phyloP scores from a whole-genome alignment of 2,113 vertebrate genomes.

The Ariopsis seemanni region DNA sequence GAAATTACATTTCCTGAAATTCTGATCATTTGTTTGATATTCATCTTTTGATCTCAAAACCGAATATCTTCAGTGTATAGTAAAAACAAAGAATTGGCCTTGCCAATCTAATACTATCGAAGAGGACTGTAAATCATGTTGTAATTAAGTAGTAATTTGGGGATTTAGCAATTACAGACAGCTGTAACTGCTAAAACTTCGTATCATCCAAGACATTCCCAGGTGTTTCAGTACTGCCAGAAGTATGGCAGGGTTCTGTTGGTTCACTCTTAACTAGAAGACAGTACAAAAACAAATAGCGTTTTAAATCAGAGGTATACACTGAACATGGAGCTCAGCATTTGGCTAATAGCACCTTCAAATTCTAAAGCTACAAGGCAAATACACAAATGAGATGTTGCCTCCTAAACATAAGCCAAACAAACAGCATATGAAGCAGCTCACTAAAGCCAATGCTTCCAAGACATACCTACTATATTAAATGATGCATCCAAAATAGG shows the following conservation, averaged over 20 bases:
- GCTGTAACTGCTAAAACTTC: not conserved
- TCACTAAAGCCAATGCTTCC: slow-evolving; percentile 10
- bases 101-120: not conserved
- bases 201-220: not conserved
- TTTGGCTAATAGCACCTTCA: not conserved
- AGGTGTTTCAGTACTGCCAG: not conserved
- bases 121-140: not conserved
- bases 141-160: not conserved
- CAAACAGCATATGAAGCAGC: too few species aligned
- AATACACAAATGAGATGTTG: slow-evolving; percentile 27
- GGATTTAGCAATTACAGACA: not conserved
- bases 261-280: not conserved
- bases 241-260: not conserved
- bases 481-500: slow-evolving; percentile 32
- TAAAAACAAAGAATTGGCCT: not conserved
- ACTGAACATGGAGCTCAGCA: slow-evolving; percentile 15
- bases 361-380: slow-evolving; percentile 18
- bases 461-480: not conserved
- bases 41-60: not conserved
- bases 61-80: not conserved
- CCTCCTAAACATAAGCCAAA: too few species aligned
- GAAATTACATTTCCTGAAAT: not conserved
- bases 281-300: slow-evolving; percentile 5
- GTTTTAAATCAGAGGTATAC: not conserved
- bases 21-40: not conserved